Percentiles rank a stretch among this genome's conserved stretches.
phyloP scores from a whole-genome alignment of 2,797 vertebrate species.

The Myotis pilosus region DNA sequence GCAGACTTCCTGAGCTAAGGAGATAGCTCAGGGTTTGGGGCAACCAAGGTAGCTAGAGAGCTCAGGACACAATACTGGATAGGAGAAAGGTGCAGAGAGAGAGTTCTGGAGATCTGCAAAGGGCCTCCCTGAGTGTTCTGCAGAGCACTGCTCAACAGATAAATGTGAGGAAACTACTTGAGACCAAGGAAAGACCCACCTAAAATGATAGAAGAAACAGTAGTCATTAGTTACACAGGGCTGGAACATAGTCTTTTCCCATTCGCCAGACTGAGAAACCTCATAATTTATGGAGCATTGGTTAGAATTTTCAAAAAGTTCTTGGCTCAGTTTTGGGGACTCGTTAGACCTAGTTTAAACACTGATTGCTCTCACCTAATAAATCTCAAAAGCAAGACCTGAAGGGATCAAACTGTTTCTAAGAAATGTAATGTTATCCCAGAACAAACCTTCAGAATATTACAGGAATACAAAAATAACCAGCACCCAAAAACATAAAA shows the following conservation, averaged over 20 bases:
- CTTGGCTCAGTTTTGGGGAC: neutral
- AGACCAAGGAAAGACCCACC: neutral
- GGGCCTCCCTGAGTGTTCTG: neutral
- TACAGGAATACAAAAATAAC: constrained; percentile 19
- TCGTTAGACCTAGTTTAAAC: neutral
- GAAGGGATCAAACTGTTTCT: neutral
- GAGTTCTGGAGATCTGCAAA: neutral
- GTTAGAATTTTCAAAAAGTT: neutral
- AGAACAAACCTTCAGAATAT: constrained; percentile 18
- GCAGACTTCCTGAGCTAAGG: neutral
- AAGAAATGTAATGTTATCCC: neutral
- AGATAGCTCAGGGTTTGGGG: neutral
- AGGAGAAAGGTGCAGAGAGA: neutral
- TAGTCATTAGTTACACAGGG: neutral
- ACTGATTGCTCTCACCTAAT: neutral
- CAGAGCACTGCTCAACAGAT: neutral
- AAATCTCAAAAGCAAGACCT: neutral
- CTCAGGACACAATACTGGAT: neutral
- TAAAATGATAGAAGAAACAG: neutral
- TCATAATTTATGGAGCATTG: neutral
- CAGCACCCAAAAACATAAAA: neutral
- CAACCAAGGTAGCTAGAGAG: neutral
- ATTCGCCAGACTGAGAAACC: neutral
- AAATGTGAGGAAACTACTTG: neutral
- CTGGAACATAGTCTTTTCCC: neutral